These are phyloP conservation scores for Hemiscyllium ocellatum DNA, from an alignment of 2,113 vertebrate genomes.

Conservation along the genomic window DNA sequence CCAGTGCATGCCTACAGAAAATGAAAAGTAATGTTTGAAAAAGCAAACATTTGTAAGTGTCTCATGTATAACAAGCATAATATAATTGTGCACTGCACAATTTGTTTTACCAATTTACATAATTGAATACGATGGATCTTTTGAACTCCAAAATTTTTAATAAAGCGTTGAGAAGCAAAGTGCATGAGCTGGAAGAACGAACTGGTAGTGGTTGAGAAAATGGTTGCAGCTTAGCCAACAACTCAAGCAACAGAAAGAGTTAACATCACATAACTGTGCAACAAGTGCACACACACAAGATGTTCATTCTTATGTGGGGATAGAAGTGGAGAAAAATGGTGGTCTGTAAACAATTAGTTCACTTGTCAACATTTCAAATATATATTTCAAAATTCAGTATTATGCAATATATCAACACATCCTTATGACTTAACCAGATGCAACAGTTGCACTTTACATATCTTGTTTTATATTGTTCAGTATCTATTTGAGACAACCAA, in stretches of 20 bases:
- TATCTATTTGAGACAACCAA: not conserved
- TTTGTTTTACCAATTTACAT: not conserved
- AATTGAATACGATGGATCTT: not conserved
- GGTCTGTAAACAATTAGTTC: not conserved
- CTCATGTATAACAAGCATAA: not conserved
- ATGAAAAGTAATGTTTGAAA: conserved; percentile 44
- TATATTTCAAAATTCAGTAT: not conserved
- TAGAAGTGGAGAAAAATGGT: not conserved
- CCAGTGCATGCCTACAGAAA: conserved; percentile 87
- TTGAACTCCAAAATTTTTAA: not conserved
- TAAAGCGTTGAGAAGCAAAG: not conserved
- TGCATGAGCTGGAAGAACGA: not conserved
- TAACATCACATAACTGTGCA: too few species aligned
- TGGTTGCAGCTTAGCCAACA: too few species aligned
- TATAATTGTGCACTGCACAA: not conserved
- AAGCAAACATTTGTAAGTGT: not conserved
- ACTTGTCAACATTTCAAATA: not conserved
- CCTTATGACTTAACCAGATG: not conserved
- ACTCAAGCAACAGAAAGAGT: too few species aligned
- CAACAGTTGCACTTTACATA: not conserved
- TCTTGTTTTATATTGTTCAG: not conserved
- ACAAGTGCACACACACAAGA: too few species aligned
- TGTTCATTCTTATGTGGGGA: not conserved
- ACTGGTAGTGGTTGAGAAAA: too few species aligned
- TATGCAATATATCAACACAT: not conserved